Evolutionary conservation across 2,888 invertebrate species (phyloP).

Genomic region (Brassicogethes aeneus): DNA sequence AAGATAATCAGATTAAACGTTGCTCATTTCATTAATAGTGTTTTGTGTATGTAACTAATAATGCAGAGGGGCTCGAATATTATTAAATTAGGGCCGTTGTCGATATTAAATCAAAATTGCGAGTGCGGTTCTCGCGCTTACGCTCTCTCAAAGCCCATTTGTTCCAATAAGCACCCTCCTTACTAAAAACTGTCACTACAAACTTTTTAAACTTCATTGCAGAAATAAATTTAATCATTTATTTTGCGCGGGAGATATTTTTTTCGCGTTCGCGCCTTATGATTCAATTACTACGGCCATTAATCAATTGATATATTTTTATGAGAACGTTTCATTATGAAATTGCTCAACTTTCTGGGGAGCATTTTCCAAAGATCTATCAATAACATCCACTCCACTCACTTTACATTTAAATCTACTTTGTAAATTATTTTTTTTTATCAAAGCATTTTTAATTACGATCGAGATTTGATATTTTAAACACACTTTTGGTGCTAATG

Average conservation of each 20-base stretch:
- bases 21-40: constrained; percentile 34
- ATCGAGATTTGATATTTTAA: no score
- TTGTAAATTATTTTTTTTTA: no score
- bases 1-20: constrained; percentile 27
- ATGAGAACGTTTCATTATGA: constrained; percentile 38
- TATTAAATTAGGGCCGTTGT: constrained; percentile 35
- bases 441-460: no score
- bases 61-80: constrained; percentile 29
- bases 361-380: not conserved
- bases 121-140: constrained; percentile 30
- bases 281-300: constrained; percentile 40
- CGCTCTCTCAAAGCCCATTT: constrained; percentile 27
- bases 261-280: constrained; percentile 35
- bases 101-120: constrained; percentile 31
- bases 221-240: constrained; percentile 38
- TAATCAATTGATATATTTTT: constrained; percentile 41
- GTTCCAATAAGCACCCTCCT: constrained; percentile 33
- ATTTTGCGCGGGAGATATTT: constrained; percentile 34
- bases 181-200: constrained; percentile 37
- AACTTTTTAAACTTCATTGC: constrained; percentile 35
- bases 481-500: no score
- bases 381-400: no score
- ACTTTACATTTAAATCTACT: no score
- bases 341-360: constrained; percentile 24
- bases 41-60: constrained; percentile 34